A percentile compares a stretch with the other conserved stretches of the same genome.
Evolutionary conservation across 2,888 invertebrate species (phyloP).

Genomic region (Parapristionchus giblindavisi): DNA sequence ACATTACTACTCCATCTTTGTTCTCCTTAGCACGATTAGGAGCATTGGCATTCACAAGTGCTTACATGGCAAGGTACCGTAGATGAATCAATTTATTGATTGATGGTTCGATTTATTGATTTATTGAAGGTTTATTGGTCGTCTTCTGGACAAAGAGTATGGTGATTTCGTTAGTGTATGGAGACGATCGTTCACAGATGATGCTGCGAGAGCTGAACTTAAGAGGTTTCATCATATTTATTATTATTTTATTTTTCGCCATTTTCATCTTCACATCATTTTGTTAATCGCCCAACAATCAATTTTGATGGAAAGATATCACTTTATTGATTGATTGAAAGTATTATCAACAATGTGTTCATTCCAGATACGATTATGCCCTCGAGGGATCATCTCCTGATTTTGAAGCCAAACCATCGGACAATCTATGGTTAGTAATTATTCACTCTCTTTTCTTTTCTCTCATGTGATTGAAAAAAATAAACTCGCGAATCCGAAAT

Average conservation of each 20-base stretch:
- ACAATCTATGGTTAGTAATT: constrained; percentile 45
- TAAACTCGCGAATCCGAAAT: too few relatives aligned
- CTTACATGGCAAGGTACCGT: constrained; percentile 30
- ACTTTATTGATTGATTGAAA: background rate
- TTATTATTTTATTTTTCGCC: background rate
- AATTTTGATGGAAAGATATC: background rate
- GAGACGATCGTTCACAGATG: constrained; percentile 40
- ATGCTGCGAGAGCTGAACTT: constrained; percentile 17
- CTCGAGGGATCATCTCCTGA: constrained; percentile 45
- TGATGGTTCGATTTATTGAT: background rate
- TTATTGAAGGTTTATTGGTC: constrained; percentile 47
- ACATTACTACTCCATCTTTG: constrained; percentile 27
- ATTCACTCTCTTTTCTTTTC: too few relatives aligned
- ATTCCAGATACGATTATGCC: constrained; percentile 50
- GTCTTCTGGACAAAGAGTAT: constrained; percentile 48
- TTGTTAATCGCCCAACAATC: background rate
- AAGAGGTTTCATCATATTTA: constrained; percentile 20
- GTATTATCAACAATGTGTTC: background rate
- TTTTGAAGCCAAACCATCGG: constrained; percentile 44
- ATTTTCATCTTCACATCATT: background rate
- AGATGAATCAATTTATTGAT: background rate
- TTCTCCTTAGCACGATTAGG: background rate
- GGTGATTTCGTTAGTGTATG: constrained; percentile 43
- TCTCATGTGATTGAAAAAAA: too few relatives aligned
- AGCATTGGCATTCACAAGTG: constrained; percentile 20